These are phyloP conservation scores for Leucoraja erinaceus DNA, from an alignment of 2,113 vertebrate species.

Conservation along the genomic window DNA sequence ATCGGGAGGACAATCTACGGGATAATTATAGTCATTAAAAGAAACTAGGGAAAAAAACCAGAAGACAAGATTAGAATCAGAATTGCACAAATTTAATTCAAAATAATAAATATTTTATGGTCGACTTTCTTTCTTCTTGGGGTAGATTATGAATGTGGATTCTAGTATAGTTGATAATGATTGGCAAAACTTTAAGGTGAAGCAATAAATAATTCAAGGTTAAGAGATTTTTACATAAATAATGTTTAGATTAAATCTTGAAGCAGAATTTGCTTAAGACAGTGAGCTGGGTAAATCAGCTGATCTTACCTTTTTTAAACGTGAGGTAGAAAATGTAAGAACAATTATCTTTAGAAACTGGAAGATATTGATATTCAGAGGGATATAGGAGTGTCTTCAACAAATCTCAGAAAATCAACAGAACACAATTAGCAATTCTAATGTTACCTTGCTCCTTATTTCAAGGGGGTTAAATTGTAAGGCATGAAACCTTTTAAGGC, in stretches of 20 bases:
- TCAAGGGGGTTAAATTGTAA: too few relatives aligned
- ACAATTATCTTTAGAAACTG: too few relatives aligned
- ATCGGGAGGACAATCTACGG: neutral
- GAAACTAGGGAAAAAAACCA: neutral
- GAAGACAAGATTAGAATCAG: neutral
- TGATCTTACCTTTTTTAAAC: too few relatives aligned
- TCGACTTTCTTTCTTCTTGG: neutral
- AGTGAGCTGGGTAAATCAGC: neutral
- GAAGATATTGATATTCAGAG: too few relatives aligned
- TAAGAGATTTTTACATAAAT: neutral
- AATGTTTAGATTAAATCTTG: neutral
- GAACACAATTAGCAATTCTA: too few relatives aligned
- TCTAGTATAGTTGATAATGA: neutral
- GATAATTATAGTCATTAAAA: neutral
- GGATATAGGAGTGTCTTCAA: too few relatives aligned
- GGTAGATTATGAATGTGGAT: neutral
- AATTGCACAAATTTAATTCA: neutral
- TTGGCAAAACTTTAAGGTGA: neutral
- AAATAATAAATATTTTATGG: neutral
- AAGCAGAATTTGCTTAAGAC: neutral
- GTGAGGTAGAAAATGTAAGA: too few relatives aligned
- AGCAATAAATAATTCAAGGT: neutral
- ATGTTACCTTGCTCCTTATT: too few relatives aligned
- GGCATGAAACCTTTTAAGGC: too few relatives aligned
- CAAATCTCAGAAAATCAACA: too few relatives aligned